Evolutionary conservation across 2,797 vertebrate genomes (phyloP), one percentile per base, ranked within the genome.

Genomic region (Smutsia temminckii): DNA sequence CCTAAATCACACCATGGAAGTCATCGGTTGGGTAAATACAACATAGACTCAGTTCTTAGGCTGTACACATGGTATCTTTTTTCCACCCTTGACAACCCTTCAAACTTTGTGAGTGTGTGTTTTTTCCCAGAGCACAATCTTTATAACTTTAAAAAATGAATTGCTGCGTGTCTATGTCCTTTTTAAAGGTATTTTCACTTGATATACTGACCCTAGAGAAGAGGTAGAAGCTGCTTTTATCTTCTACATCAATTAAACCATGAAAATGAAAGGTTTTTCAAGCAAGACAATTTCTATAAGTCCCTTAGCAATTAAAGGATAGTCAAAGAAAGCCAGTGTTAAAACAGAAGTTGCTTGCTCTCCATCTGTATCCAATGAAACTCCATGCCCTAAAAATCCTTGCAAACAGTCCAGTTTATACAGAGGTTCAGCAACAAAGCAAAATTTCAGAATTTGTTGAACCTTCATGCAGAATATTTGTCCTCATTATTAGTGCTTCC

Each of bases 141-240:
- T 55, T 92, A 85, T 34, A 85, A 85, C 37, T 97, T 88, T 79
- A 64, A 72, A 94, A 96, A 96, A 89, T 94, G 75, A 97, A 89
- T 97, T 93, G 25, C 34, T 27, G 21, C 90, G 66, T 75, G 51
- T 68, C 87, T 77, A 1, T 75, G 64, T 93, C 74, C 59, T 78
- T 63, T 92, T 83, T 94, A 90, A 92, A 94, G 42, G 72, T 88
- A 71, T 96, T 96, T 97, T 81, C 87, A 86, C 66, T 61, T 96
- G 90, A 95, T 93, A 34, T 90, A 96, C 69, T 96, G 77, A 83
- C 63, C 55, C 63, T 32, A 53, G 85, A 93, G 88, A 92, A 92
- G 55, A 88, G 37, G 64, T 79, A 83, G 93, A 96, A 79, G 88
- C 92, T 97, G 88, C 92, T 97, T 97, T 96, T 95, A 96, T 92